phyloP scores from a whole-genome alignment of 2,113 vertebrate species.

The Emberiza fucata region DNA sequence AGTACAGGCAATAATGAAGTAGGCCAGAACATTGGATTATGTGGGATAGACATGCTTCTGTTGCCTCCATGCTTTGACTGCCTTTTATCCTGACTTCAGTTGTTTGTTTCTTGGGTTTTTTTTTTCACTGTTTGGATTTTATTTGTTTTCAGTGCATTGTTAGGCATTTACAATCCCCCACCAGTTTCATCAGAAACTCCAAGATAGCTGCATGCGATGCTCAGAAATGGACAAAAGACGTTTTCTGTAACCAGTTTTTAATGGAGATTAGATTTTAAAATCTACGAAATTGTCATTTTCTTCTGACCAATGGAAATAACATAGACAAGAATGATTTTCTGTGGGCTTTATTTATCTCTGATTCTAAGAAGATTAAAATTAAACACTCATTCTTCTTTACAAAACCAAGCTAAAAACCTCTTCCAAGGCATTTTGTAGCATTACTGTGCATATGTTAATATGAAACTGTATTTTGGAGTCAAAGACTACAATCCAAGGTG shows the following conservation, averaged over 20 bases:
- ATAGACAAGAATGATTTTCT: neutral
- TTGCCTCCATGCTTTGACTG: neutral
- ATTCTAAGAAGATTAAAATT: neutral
- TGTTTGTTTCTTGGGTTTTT: neutral
- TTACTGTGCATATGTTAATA: neutral
- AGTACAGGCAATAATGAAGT: neutral
- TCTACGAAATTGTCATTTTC: neutral
- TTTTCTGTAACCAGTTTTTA: neutral
- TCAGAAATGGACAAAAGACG: neutral
- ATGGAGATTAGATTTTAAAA: neutral
- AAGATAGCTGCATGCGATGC: neutral
- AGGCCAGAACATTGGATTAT: neutral
- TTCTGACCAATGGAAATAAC: neutral
- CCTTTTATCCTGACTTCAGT: neutral
- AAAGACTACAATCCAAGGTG: neutral
- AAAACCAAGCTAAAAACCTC: neutral
- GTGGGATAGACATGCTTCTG: accelerated
- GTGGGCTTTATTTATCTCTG: neutral
- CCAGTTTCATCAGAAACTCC: neutral
- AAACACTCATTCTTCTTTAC: neutral
- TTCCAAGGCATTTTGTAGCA: neutral
- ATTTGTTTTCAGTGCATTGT: neutral
- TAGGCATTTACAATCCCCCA: neutral
- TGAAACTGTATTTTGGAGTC: neutral
- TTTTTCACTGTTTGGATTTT: neutral